Evolutionary conservation across 2,113 vertebrate species (phyloP).

Genomic region (Amphiprion ocellaris): DNA sequence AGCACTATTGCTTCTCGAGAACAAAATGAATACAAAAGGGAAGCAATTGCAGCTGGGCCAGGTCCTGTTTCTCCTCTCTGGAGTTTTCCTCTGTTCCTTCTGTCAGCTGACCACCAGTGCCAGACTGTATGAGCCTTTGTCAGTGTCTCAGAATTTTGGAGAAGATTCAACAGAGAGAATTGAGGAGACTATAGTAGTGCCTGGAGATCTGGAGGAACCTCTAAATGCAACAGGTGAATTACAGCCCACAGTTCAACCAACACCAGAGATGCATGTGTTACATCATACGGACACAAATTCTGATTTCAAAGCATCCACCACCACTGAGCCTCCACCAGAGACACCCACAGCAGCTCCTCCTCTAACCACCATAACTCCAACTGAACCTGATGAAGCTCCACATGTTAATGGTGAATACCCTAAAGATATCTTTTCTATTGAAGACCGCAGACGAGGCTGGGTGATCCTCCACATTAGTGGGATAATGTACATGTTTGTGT

Average conservation of each 20-base stretch:
- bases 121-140: constrained; percentile 78
- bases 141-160: constrained; percentile 68
- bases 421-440: constrained; percentile 90
- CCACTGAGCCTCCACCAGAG: constrained; percentile 72
- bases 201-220: constrained; percentile 38
- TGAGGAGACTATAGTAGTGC: constrained; percentile 55
- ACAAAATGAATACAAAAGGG: constrained; percentile 85
- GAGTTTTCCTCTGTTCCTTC: constrained; percentile 85
- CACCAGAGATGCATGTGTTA: constrained; percentile 8
- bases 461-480: constrained; percentile 92
- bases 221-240: constrained; percentile 25
- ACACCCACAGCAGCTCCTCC: constrained; percentile 55
- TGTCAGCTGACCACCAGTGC: constrained; percentile 88
- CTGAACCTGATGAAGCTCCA: constrained; percentile 63
- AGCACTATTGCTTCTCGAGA: constrained; percentile 10
- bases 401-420: constrained; percentile 91
- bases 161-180: constrained; percentile 68
- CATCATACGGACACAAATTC: constrained; percentile 27
- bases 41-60: constrained; percentile 86
- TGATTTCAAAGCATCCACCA: constrained; percentile 29
- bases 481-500: constrained; percentile 97
- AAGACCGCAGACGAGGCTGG: constrained; percentile 92
- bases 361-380: constrained; percentile 50
- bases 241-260: constrained; percentile 66
- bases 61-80: constrained; percentile 88